Evolutionary conservation across 2,888 invertebrate genomes (phyloP), one percentile per base, ranked within the genome.

Genomic region (Rhorus exstirpatorius): DNA sequence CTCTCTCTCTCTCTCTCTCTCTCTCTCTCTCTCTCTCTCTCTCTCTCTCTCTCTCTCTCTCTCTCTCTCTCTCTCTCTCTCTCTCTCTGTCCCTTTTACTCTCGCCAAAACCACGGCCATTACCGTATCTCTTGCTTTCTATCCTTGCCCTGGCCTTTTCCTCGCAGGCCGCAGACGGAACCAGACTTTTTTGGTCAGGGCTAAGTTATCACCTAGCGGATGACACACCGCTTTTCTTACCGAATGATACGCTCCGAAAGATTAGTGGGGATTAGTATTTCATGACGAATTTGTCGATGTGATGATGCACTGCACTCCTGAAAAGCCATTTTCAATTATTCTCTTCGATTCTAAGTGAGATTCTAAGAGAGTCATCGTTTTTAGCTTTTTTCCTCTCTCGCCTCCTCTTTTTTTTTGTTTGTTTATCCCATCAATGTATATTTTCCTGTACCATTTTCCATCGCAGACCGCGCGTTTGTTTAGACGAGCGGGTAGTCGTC

Each of bases 101-200:
- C 38, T 65, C 44, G 51, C 71, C 67, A 68, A 71, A 68, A 80
- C 72, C 84, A 74, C 72, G 49, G 55, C 72, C 79, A 81, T 76
- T 75, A 79, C 80, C 70, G 74, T 83, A 74, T 81, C 70, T 83
- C 71, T 61, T 79, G 46, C 77, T 79, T 81, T 76, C 75, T 53
- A 70, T 55, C 68, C 68, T 65, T 35, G 61, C 80, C 38, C 31
- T 49, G 53, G 71, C 38, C 58, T 63, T 67, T 53, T 70, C 68
- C 68, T 70, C 55, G 53, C 44, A 70, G 60, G 77, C 51, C 71
- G 68, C 75, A 74, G 75, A 67, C 71, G 44, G 44, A 35, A 63
- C 77, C 38, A 72, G 60, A 65, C 44, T 72, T 38, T 70, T 67
- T 49, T 24, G 17, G 31, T 21, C 35, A 44, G 19, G 12, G 7